Evolutionary conservation across 2,113 vertebrate genomes (phyloP).

Genomic region (Rynchops niger): DNA sequence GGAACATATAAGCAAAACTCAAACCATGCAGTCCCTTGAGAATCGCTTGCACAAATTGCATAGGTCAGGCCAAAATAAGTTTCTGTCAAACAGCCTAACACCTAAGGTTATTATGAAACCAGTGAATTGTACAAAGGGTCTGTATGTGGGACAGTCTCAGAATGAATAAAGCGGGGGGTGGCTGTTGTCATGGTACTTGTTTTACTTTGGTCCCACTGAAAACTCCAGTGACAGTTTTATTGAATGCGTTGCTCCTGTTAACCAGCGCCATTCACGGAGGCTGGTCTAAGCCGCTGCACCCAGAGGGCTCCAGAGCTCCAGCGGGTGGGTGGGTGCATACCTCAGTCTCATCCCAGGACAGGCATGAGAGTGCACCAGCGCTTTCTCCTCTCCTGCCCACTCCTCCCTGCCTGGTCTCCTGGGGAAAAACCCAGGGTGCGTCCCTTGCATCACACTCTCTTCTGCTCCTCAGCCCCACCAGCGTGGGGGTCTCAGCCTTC

Average conservation of each 20-base stretch:
- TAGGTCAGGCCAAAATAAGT: conserved; percentile 71
- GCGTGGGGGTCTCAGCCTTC: neutral
- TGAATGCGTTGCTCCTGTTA: neutral
- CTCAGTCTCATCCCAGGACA: neutral
- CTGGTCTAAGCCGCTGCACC: neutral
- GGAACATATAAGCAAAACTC: conserved; percentile 63
- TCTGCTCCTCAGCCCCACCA: neutral
- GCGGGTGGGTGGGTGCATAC: fast-evolving
- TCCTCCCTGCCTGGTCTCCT: fast-evolving
- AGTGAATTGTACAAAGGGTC: conserved; percentile 29
- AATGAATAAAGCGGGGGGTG: neutral
- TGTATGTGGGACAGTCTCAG: neutral
- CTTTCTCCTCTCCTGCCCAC: neutral
- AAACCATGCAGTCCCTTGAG: conserved; percentile 56
- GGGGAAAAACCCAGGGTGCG: fast-evolving
- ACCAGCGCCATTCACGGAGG: neutral
- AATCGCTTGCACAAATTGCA: conserved; percentile 53
- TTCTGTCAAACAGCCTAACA: conserved; percentile 78
- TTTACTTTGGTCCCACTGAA: neutral
- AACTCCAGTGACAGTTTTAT: neutral
- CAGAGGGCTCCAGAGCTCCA: neutral
- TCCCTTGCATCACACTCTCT: neutral
- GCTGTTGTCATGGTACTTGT: neutral
- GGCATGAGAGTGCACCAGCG: fast-evolving
- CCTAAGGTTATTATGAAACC: conserved; percentile 73